These are phyloP conservation scores for Coenobita brevimanus DNA, from an alignment of 1,140 invertebrate species.

Conservation along the genomic window DNA sequence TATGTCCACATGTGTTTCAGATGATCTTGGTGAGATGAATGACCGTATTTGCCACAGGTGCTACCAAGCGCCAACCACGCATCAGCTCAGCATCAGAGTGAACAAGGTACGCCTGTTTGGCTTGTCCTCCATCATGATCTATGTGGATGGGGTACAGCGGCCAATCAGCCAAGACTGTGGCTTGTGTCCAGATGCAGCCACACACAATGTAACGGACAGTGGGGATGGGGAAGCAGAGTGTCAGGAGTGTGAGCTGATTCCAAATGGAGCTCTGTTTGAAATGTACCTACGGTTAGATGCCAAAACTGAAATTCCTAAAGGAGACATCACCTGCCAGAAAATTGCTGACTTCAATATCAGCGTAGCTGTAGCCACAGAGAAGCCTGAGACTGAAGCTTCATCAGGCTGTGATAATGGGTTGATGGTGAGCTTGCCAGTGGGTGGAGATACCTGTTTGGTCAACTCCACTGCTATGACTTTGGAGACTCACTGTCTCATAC, in stretches of 20 bases:
- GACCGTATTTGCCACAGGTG: slow-evolving; percentile 16
- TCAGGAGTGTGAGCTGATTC: slow-evolving; percentile 29
- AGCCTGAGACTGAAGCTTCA: slow-evolving; percentile 29
- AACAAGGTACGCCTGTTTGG: slow-evolving; percentile 23
- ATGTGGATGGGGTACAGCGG: slow-evolving; percentile 2
- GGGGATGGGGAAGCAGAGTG: slow-evolving; percentile 7
- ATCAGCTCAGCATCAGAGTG: slow-evolving; percentile 13
- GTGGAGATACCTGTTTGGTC: slow-evolving; percentile 42
- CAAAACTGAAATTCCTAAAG: background rate
- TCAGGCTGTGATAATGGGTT: slow-evolving; percentile 44
- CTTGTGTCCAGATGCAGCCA: background rate
- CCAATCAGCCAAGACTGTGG: slow-evolving; percentile 35
- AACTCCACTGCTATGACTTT: slow-evolving; percentile 25
- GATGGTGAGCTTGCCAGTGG: slow-evolving; percentile 28
- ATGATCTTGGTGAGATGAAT: slow-evolving; percentile 30
- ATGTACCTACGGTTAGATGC: slow-evolving; percentile 34
- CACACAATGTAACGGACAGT: background rate
- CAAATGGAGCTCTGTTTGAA: slow-evolving; percentile 31
- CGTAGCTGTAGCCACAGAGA: slow-evolving; percentile 6
- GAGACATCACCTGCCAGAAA: slow-evolving; percentile 25
- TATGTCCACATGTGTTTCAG: slow-evolving; percentile 3
- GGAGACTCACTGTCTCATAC: slow-evolving; percentile 42
- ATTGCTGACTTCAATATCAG: slow-evolving; percentile 46
- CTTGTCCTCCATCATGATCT: slow-evolving; percentile 43
- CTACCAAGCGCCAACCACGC: slow-evolving; percentile 7